A percentile compares a stretch with the other conserved stretches of the same genome.
These are phyloP conservation scores for Lophochroa leadbeateri DNA, from an alignment of 2,113 vertebrate species.

Conservation along the genomic window DNA sequence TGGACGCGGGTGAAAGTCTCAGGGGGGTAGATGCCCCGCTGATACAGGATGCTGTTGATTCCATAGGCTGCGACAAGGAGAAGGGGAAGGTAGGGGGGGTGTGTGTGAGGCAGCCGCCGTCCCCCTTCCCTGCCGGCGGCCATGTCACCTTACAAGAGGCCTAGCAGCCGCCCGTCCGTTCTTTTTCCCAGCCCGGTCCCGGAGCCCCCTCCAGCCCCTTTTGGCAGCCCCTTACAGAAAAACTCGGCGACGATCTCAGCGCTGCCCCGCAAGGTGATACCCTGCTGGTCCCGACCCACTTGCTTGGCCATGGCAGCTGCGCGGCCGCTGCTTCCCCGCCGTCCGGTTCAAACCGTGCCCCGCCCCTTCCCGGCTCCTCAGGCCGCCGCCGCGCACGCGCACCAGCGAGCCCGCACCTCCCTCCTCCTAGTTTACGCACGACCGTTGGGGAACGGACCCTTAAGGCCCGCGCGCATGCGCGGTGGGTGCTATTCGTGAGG, in stretches of 20 bases:
- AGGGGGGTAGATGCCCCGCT: slow-evolving; percentile 93
- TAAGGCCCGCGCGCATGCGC: background rate
- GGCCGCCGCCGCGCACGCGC: background rate
- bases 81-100: rapidly evolving
- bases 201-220: background rate
- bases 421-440: background rate
- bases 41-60: slow-evolving; percentile 97
- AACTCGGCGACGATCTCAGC: slow-evolving; percentile 92
- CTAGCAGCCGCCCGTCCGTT: background rate
- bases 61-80: slow-evolving; percentile 81
- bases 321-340: background rate
- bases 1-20: slow-evolving; percentile 91
- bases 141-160: background rate
- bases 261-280: slow-evolving; percentile 91
- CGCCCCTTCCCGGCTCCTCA: background rate
- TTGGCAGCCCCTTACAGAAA: slow-evolving; percentile 83
- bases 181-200: background rate
- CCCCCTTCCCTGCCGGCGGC: background rate
- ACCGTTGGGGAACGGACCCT: background rate
- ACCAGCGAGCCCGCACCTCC: rapidly evolving
- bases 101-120: no score
- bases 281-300: slow-evolving; percentile 74
- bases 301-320: slow-evolving; percentile 66
- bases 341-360: background rate
- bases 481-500: background rate